Base-by-base conservation (phyloP, 2,888 invertebrate species). In the Latrodectus hesperus region DNA sequence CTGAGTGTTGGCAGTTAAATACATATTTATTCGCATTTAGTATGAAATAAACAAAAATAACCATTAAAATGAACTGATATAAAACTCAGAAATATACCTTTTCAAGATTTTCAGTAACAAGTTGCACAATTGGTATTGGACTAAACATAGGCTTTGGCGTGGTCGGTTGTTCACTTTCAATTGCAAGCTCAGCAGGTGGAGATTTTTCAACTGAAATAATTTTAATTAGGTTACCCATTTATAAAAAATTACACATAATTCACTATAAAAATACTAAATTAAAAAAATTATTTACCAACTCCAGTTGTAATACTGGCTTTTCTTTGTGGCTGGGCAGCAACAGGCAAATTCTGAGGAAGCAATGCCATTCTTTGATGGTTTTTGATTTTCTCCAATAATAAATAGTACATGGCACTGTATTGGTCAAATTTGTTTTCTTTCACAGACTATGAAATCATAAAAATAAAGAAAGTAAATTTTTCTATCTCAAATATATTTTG, bases 341-440 rank as follows among this genome's bases (percentile, higher is more conserved):
- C 90, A 17, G 90, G 90, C 22, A 90, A 65, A 87, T 90, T 91
- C 74, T 90, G 91, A 55, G 91, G 91, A 70, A 91, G 90, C 74
- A 91, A 80, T 60, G 91, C 78, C 75, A 91, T 90, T 83, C 91
- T 90, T 52, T 92, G 92, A 88, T 92, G 92, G 90, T 92, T 90
- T 84, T 92, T 91, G 89, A 92, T 90, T 90, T 92, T 92, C 92
- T 98, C 98, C 91, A 96, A 94, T 71, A 98, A 94, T 89, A 98
- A 93, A 92, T 97, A 96, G 92, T 98, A 98, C 91, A 98, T 98
- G 90, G 98, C 98, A 91, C 96, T 96, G 90, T 97, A 96, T 93
- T 97, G 97, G 93, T 98, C 98, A 92, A 97, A 98, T 8, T 96
- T 94, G 91, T 96, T 95, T 90, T 95, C 95, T 91, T 95, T 95